Conservation (phyloP, 2,113 vertebrate genomes). For the Cheirogaleus medius region DNA sequence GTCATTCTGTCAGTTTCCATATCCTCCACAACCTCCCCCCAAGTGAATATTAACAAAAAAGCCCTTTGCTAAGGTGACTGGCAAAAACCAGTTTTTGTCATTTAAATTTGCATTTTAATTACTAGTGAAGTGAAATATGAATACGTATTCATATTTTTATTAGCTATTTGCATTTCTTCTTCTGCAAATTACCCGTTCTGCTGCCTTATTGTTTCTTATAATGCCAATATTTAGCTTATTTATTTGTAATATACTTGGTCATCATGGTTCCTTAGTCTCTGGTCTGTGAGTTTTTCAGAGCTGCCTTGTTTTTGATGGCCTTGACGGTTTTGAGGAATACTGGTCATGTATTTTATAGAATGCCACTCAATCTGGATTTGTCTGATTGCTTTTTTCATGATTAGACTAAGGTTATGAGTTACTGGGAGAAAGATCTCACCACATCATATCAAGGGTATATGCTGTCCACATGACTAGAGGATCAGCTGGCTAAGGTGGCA, state of each 20-base stretch:
- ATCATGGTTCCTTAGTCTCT: background rate
- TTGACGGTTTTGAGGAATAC: background rate
- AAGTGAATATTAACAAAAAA: background rate
- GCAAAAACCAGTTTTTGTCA: background rate
- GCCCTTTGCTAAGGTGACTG: background rate
- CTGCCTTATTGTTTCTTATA: background rate
- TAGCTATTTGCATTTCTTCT: background rate
- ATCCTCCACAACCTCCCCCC: background rate
- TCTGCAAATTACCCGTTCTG: background rate
- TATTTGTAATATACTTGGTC: background rate
- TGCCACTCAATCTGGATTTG: background rate
- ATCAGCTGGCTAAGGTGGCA: background rate
- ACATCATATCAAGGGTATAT: background rate
- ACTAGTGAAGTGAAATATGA: background rate
- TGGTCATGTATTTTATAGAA: too few relatives aligned
- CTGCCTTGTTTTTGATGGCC: background rate
- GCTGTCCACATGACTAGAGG: background rate
- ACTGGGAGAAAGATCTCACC: background rate
- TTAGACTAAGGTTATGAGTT: background rate
- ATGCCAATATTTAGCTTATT: background rate
- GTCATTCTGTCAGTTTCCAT: background rate
- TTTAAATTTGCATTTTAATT: constrained; percentile 1
- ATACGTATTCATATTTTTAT: background rate
- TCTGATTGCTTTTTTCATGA: background rate
- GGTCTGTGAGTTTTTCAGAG: background rate